These are phyloP conservation scores for Autographa pulchrina DNA, from an alignment of 2,888 invertebrate genomes.

Conservation along the genomic window DNA sequence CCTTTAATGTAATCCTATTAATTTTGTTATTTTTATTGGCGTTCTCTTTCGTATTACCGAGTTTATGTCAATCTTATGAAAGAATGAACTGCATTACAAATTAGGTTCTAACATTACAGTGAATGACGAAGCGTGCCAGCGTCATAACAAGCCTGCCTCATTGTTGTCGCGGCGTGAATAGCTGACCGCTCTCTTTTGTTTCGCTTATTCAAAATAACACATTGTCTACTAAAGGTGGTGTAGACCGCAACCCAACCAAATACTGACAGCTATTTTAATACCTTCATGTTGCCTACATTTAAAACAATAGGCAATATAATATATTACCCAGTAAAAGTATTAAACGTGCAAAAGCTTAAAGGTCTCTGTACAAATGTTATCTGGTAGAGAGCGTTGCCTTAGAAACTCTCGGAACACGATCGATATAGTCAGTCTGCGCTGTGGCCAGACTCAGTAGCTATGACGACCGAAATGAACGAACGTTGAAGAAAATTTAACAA, in stretches of 20 bases:
- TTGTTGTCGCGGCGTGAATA: conserved; percentile 70
- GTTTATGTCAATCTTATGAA: conserved; percentile 23
- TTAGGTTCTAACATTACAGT: conserved; percentile 47
- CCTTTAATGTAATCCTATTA: background rate
- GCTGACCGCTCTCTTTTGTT: conserved; percentile 74
- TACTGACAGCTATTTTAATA: conserved; percentile 46
- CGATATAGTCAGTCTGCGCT: conserved; percentile 63
- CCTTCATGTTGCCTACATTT: conserved; percentile 31
- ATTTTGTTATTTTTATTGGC: conserved; percentile 2
- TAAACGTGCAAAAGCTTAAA: background rate
- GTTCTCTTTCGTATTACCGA: background rate
- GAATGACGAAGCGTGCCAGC: conserved; percentile 54
- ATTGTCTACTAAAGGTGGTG: conserved; percentile 67
- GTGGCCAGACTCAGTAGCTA: conserved; percentile 46
- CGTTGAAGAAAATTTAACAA: conserved; percentile 61
- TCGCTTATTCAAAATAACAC: conserved; percentile 68
- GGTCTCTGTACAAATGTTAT: conserved; percentile 34
- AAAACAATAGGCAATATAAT: conserved; percentile 37
- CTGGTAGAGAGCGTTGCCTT: conserved; percentile 47
- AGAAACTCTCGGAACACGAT: conserved; percentile 54
- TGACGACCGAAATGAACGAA: conserved; percentile 55
- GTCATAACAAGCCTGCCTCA: conserved; percentile 60
- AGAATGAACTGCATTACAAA: conserved; percentile 23
- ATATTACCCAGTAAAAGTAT: conserved; percentile 7
- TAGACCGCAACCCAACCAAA: conserved; percentile 53